These are phyloP conservation scores for Platycheirus rosarum DNA, from an alignment of 2,888 invertebrate species.

Conservation along the genomic window DNA sequence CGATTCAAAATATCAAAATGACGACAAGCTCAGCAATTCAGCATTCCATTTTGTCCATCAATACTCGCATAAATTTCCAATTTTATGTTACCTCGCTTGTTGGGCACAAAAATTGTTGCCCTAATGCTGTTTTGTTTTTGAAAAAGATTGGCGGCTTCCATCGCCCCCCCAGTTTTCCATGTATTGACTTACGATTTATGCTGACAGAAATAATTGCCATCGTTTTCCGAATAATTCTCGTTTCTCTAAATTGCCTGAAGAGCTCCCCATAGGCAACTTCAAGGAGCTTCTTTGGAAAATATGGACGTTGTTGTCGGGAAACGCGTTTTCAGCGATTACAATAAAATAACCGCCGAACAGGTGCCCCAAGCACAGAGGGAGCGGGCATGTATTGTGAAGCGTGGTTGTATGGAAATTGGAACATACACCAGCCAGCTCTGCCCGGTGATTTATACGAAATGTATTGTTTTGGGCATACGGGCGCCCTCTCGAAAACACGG, in stretches of 20 bases:
- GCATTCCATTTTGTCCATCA: constrained; percentile 73
- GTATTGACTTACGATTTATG: constrained; percentile 72
- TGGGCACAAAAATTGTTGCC: constrained; percentile 34
- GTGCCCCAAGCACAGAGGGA: constrained; percentile 57
- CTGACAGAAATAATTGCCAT: constrained; percentile 74
- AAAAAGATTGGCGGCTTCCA: not conserved
- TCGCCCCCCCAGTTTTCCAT: not conserved
- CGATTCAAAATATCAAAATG: constrained; percentile 72
- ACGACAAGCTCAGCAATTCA: constrained; percentile 62
- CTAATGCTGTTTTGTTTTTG: constrained; percentile 7
- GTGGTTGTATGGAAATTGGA: too few relatives aligned
- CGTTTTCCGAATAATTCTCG: constrained; percentile 57
- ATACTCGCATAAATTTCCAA: constrained; percentile 71
- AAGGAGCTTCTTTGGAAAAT: constrained; percentile 11
- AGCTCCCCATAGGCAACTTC: constrained; percentile 60
- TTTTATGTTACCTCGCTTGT: constrained; percentile 61
- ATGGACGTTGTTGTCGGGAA: constrained; percentile 17
- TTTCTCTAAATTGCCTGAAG: constrained; percentile 57
- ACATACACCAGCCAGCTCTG: constrained; percentile 69
- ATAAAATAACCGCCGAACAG: constrained; percentile 74
- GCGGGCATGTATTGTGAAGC: constrained; percentile 38
- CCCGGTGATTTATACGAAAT: constrained; percentile 68
- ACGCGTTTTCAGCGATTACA: constrained; percentile 55
- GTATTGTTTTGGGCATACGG: constrained; percentile 51
- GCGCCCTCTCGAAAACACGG: constrained; percentile 16